Evolutionary conservation across 2,888 invertebrate species (phyloP).

Genomic region (Tethea ocularis): DNA sequence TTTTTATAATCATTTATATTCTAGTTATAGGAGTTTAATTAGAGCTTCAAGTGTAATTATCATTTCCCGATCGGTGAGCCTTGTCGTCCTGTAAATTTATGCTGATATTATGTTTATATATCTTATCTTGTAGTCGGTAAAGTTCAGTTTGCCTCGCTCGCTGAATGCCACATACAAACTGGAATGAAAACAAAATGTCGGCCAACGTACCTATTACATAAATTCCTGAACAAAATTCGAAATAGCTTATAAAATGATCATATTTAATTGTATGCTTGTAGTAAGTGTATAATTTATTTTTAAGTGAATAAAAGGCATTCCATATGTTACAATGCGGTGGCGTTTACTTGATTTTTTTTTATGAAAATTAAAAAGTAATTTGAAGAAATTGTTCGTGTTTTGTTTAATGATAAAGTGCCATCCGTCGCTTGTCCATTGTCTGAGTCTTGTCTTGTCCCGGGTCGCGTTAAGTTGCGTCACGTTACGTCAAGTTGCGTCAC

Average conservation of each 20-base stretch:
- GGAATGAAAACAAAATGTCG: conserved; percentile 26
- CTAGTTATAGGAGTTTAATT: conserved; percentile 68
- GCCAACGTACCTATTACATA: conserved; percentile 37
- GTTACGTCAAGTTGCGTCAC: not conserved
- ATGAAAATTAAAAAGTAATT: conserved; percentile 57
- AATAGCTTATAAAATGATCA: conserved; percentile 45
- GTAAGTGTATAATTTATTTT: conserved; percentile 70
- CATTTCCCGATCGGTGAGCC: conserved; percentile 45
- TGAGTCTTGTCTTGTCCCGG: not conserved
- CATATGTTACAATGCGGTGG: conserved; percentile 75
- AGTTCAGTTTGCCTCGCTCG: conserved; percentile 22
- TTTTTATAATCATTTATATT: conserved; percentile 82
- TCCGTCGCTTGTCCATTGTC: conserved; percentile 48
- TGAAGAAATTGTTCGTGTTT: conserved; percentile 59
- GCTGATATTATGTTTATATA: conserved; percentile 46
- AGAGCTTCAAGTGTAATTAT: conserved; percentile 67
- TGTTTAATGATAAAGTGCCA: conserved; percentile 69
- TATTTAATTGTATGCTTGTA: conserved; percentile 68
- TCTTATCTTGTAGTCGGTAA: conserved; percentile 26
- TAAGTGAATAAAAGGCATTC: conserved; percentile 81
- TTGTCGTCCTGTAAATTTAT: conserved; percentile 38
- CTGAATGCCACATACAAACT: conserved; percentile 19
- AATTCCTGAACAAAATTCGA: conserved; percentile 62
- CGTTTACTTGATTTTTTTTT: conserved; percentile 57
- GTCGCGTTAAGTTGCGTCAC: not conserved